These are phyloP conservation scores for Macquaria australasica DNA, from an alignment of 2,113 vertebrate genomes.

Conservation along the genomic window DNA sequence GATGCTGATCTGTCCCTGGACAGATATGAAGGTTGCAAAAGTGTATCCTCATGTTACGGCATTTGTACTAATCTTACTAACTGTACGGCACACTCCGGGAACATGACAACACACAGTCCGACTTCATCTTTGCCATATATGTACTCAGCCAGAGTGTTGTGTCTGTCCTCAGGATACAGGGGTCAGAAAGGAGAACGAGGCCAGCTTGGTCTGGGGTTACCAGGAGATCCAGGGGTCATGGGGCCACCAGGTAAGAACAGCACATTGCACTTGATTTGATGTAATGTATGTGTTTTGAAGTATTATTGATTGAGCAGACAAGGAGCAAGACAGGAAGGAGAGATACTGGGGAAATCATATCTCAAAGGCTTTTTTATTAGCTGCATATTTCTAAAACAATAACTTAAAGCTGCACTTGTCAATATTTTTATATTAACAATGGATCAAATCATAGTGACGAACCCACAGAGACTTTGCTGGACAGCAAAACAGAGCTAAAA, in stretches of 20 bases:
- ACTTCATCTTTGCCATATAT: not conserved
- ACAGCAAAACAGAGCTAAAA: not conserved
- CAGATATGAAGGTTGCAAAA: slow-evolving; percentile 36
- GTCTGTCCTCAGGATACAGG: slow-evolving; percentile 91
- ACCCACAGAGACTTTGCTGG: not conserved
- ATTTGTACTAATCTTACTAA: slow-evolving; percentile 74
- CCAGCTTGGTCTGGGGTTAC: slow-evolving; percentile 93
- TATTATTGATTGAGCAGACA: not conserved
- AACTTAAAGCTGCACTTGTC: not conserved
- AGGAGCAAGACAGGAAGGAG: not conserved
- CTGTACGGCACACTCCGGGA: not conserved
- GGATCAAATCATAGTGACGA: not conserved
- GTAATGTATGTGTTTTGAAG: not conserved
- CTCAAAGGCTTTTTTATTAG: not conserved
- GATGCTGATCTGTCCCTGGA: slow-evolving; percentile 30
- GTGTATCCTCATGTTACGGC: slow-evolving; percentile 28
- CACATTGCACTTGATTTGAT: not conserved
- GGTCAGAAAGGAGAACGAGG: slow-evolving; percentile 98
- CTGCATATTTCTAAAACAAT: not conserved
- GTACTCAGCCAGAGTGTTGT: slow-evolving; percentile 55
- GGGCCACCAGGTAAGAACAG: slow-evolving; percentile 90
- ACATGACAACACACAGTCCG: not conserved
- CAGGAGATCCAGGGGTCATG: slow-evolving; percentile 89
- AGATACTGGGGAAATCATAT: not conserved
- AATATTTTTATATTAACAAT: not conserved